Conservation (phyloP, 2,113 vertebrate species). For the Bubalus kerabau region DNA sequence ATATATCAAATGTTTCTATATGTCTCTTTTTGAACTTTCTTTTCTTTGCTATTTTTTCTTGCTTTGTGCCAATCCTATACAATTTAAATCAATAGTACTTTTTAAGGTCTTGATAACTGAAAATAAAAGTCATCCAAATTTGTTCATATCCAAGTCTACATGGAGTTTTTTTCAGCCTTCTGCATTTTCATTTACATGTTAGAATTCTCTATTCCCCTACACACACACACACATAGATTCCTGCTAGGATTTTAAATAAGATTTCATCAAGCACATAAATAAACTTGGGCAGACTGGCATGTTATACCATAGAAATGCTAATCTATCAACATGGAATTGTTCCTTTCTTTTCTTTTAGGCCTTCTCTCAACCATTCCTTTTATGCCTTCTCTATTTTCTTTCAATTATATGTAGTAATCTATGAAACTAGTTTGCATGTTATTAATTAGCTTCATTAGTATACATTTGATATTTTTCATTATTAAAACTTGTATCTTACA, state of each 20-base stretch:
- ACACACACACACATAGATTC: neutral
- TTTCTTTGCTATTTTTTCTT: neutral
- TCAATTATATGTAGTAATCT: neutral
- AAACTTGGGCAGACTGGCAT: neutral
- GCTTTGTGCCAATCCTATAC: neutral
- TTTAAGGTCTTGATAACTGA: neutral
- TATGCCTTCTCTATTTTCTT: neutral
- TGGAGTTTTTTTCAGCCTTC: neutral
- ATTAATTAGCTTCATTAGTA: neutral
- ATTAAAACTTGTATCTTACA: neutral
- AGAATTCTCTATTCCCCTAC: neutral
- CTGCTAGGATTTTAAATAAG: neutral
- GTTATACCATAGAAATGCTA: too few relatives aligned
- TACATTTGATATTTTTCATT: neutral
- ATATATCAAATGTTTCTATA: neutral
- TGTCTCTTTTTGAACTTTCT: neutral
- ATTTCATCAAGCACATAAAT: neutral
- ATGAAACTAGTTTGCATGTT: neutral
- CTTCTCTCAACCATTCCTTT: neutral
- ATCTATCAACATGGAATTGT: neutral
- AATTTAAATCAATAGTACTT: neutral
- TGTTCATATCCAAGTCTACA: neutral
- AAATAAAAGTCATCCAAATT: neutral
- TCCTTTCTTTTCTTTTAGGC: neutral
- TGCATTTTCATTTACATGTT: neutral